These are phyloP conservation scores for Lithophane semibrunnea DNA, from an alignment of 2,888 invertebrate genomes.

Conservation along the genomic window DNA sequence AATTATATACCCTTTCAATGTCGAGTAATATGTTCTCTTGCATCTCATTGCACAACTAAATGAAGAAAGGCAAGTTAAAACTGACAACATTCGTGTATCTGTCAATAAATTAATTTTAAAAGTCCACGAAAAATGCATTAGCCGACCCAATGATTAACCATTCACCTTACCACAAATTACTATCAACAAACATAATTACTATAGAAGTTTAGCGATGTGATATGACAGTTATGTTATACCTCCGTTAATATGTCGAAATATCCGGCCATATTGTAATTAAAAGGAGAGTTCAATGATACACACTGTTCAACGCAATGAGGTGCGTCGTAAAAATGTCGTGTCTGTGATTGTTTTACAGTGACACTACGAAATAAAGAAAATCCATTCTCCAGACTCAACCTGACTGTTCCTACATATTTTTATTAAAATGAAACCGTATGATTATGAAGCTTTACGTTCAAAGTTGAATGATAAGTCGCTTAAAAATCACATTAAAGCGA, in stretches of 20 bases:
- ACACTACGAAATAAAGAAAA: slow-evolving; percentile 50
- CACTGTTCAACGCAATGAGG: slow-evolving; percentile 40
- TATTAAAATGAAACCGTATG: slow-evolving; percentile 21
- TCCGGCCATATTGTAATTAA: slow-evolving; percentile 68
- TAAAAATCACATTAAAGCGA: background rate
- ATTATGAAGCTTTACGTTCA: slow-evolving; percentile 13
- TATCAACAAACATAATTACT: slow-evolving; percentile 50
- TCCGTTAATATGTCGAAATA: slow-evolving; percentile 60
- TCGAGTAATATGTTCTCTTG: slow-evolving; percentile 25
- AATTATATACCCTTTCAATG: slow-evolving; percentile 58
- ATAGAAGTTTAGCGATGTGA: slow-evolving; percentile 59
- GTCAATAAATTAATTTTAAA: slow-evolving; percentile 52
- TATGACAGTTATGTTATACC: slow-evolving; percentile 49
- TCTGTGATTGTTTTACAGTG: slow-evolving; percentile 27
- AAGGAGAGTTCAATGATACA: slow-evolving; percentile 70
- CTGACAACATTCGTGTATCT: slow-evolving; percentile 31
- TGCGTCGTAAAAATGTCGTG: slow-evolving; percentile 48
- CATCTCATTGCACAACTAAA: slow-evolving; percentile 53
- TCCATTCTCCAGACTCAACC: slow-evolving; percentile 43
- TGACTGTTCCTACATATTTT: background rate
- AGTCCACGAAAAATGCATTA: slow-evolving; percentile 54
- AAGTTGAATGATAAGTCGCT: slow-evolving; percentile 37
- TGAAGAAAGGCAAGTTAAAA: slow-evolving; percentile 44
- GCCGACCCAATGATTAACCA: slow-evolving; percentile 57
- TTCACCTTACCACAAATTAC: slow-evolving; percentile 64